Evolutionary conservation across 2,797 vertebrate genomes (phyloP), one percentile per base, ranked within the genome.

Genomic region (Ambastaia sidthimunki): DNA sequence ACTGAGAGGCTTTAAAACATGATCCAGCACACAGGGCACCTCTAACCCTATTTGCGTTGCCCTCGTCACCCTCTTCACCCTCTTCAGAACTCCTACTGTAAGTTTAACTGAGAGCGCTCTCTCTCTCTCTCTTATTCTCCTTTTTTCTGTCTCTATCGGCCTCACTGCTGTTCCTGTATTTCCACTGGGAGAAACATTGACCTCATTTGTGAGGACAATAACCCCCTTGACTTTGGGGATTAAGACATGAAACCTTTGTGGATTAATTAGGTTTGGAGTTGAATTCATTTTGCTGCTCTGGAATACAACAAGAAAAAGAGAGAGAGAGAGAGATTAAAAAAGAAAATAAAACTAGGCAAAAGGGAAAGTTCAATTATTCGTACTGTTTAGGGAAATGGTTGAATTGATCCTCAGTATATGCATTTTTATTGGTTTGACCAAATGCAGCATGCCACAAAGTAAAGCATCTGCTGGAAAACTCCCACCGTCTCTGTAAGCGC

Each of bases 171-270:
- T 92, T 91, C 89, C 82, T 89, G 92, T 92, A 93, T 93, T 93
- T 94, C 93, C 93, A 92, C 91, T 85, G 93, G 92, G 93, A 94
- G 90, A 90, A 92, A 92, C 92, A 89, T 87, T 93, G 94, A 95
- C 93, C 94, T 95, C 94, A 94, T 94, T 94, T 94, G 93, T 92
- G 93, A 94, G 93, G 94, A 95, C 94, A 94, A 94, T 94, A 94
- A 95, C 93, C 94, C 91, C 92, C 93, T 94, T 93, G 93, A 95
- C 94, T 95, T 94, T 93, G 92, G 93, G 93, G 94, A 95, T 94
- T 94, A 95, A 94, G 93, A 93, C 93, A 94, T 93, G 93, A 94
- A 94, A 94, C 94, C 94, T 94, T 94, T 93, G 92, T 93, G 93
- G 92, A 94, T 95, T 95, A 95, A 94, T 95, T 95, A 94, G 93